Base-by-base conservation (phyloP, 2,797 vertebrate species). In the Alauda arvensis region DNA sequence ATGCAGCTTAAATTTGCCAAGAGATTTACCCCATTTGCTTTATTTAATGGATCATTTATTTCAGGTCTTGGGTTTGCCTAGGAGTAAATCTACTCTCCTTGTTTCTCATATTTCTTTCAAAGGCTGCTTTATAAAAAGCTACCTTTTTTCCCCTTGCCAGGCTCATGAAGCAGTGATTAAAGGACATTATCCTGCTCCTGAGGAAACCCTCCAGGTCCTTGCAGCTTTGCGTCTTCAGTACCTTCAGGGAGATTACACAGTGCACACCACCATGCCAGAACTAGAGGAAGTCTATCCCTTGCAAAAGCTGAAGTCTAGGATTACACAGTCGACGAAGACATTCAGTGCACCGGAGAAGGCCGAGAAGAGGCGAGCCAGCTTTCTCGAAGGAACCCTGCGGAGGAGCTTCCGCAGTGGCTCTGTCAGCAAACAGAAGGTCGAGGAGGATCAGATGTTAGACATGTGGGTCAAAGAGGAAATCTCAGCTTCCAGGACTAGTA, bases 121-220 rank as follows among this genome's bases (percentile, higher is more conserved):
- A 80, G 29, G 45, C 39, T 55, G 9, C 33, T 52, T 69, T 75
- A 26, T 29, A 19, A 63, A 62, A 88, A 33, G 5, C 11, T 42
- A 20, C 15, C 2, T 65, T 18, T 33, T 29, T 68, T 6, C 25
- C 10, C 2, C 28, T 33, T 33, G 40, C 40, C 75, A 99, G 99
- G 99, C 99, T 65, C 99, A 99, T 1, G 99, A 99, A 95, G 98
- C 99, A 0, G 98, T 99, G 23, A 99, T 99, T 68, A 98, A 97
- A 11, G 99, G 99, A 63, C 99, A 98, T 93, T 99, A 99, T 49
- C 99, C 99, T 1, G 99, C 98, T 70, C 98, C 99, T 0, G 99
- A 99, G 92, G 99, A 99, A 95, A 99, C 98, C 4, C 98, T 99
- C 8, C 99, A 99, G 95, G 98, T 99, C 62, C 97, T 99, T 48